A percentile compares a stretch with the other conserved stretches of the same genome.
Conservation (phyloP, 1,140 invertebrate species). For the Bombus picipes region DNA sequence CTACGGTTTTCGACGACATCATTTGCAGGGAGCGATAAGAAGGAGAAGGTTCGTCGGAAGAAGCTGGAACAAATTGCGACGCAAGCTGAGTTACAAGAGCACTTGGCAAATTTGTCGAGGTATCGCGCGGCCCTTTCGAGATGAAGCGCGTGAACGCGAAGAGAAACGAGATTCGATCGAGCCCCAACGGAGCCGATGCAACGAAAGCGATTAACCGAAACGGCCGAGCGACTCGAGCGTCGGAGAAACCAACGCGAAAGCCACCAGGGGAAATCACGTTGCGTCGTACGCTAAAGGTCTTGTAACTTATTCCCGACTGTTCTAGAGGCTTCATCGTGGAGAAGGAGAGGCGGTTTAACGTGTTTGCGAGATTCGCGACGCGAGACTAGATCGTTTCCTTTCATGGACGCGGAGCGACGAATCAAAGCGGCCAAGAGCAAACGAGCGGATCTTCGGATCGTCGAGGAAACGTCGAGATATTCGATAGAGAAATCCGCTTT, state of each 20-base stretch:
- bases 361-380: conserved; percentile 27
- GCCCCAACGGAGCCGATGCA: conserved; percentile 46
- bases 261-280: conserved; percentile 79
- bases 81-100: background rate
- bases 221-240: background rate
- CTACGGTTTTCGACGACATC: too few species aligned
- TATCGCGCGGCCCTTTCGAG: background rate
- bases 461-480: too few species aligned
- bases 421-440: background rate
- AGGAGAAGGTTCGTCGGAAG: too few species aligned
- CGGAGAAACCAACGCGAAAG: conserved; percentile 38
- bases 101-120: background rate
- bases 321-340: conserved; percentile 53
- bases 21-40: rapidly evolving
- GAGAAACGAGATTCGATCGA: too few species aligned
- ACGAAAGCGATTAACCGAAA: conserved; percentile 68
- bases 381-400: conserved; percentile 2
- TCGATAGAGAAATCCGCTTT: too few species aligned
- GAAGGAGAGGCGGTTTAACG: conserved; percentile 29
- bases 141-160: conserved; percentile 57
- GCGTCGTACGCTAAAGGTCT: conserved; percentile 54
- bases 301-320: conserved; percentile 67
- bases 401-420: background rate
- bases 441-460: too few species aligned
- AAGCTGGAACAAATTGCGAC: too few species aligned